Evolutionary conservation across 2,113 vertebrate species (phyloP).

Genomic region (Mungos mungo): DNA sequence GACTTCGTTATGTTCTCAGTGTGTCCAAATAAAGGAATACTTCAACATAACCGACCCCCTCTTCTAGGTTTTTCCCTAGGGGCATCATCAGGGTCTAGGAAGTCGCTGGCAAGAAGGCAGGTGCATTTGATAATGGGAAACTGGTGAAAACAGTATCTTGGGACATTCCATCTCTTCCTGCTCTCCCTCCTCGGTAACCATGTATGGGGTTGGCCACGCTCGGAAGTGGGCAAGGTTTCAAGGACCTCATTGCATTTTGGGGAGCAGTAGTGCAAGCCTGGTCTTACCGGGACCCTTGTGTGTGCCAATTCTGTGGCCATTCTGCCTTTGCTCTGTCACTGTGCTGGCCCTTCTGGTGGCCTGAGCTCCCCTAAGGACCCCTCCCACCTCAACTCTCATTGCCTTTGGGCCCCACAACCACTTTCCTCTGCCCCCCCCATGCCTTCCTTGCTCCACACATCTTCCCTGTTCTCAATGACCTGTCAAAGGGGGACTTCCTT

Average conservation of each 20-base stretch:
- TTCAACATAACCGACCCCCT: accelerated
- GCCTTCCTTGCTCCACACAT: not conserved
- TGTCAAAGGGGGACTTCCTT: not conserved
- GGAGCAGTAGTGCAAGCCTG: not conserved
- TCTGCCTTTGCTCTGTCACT: not conserved
- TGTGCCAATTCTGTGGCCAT: not conserved
- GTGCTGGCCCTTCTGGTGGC: not conserved
- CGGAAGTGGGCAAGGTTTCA: not conserved
- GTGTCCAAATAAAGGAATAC: not conserved
- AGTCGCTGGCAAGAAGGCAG: not conserved
- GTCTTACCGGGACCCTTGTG: not conserved
- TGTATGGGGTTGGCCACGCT: not conserved
- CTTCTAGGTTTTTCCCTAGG: not conserved
- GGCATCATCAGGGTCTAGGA: accelerated
- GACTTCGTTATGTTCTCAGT: not conserved
- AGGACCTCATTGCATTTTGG: not conserved
- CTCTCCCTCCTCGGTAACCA: not conserved
- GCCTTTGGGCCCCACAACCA: not conserved
- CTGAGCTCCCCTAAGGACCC: not conserved
- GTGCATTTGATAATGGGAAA: not conserved
- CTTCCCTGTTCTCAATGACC: not conserved
- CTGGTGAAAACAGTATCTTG: not conserved
- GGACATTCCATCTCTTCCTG: not conserved
- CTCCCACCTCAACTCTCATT: accelerated
- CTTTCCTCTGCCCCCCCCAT: not conserved